These are phyloP conservation scores for Dreissena polymorpha DNA, from an alignment of 1,140 invertebrate species.

Conservation along the genomic window DNA sequence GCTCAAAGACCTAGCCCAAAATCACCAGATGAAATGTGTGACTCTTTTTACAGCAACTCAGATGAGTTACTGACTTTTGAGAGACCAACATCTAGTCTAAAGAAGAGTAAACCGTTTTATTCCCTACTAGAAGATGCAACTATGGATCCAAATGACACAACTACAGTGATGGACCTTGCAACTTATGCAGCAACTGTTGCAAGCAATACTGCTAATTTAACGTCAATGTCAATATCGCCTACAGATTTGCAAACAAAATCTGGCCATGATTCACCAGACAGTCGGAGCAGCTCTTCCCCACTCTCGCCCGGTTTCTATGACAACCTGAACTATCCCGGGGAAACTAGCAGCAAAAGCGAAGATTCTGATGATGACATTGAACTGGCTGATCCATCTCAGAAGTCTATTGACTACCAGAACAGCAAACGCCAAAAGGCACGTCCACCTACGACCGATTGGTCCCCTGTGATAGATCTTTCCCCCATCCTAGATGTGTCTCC, in stretches of 20 bases:
- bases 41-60: constrained; percentile 58
- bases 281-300: constrained; percentile 66
- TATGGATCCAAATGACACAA: constrained; percentile 44
- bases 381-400: constrained; percentile 75
- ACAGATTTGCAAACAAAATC: constrained; percentile 68
- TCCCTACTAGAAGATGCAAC: constrained; percentile 43
- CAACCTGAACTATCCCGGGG: constrained; percentile 53
- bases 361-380: constrained; percentile 69
- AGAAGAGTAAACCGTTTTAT: constrained; percentile 53
- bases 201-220: constrained; percentile 77
- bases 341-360: constrained; percentile 55
- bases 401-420: constrained; percentile 77
- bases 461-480: constrained; percentile 81
- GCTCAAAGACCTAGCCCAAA: constrained; percentile 66
- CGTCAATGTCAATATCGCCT: constrained; percentile 77
- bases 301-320: constrained; percentile 73
- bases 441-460: constrained; percentile 80
- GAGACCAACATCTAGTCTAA: constrained; percentile 38
- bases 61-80: constrained; percentile 58
- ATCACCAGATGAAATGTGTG: constrained; percentile 70
- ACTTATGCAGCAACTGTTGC: constrained; percentile 78
- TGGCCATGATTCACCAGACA: constrained; percentile 72
- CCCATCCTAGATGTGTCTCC: constrained; percentile 82
- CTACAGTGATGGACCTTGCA: constrained; percentile 75
- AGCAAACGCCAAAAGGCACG: constrained; percentile 77